These are phyloP conservation scores for Apamea crenata DNA, from an alignment of 2,888 invertebrate genomes.

Conservation along the genomic window DNA sequence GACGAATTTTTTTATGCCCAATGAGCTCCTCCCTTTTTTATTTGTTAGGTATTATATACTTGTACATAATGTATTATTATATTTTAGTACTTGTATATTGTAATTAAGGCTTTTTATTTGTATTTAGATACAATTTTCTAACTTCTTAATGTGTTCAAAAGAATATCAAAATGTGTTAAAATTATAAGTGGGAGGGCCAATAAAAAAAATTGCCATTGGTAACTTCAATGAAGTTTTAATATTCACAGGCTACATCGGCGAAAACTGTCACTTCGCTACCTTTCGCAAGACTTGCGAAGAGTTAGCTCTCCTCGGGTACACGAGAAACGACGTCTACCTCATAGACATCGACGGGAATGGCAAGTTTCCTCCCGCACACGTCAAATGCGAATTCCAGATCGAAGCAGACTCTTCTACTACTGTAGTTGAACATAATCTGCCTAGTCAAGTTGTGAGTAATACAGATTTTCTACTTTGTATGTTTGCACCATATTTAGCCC, in stretches of 20 bases:
- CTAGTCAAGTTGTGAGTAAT: conserved; percentile 94
- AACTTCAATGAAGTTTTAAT: background rate
- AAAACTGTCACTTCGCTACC: conserved; percentile 98
- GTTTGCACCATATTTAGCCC: background rate
- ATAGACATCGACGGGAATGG: conserved; percentile 99
- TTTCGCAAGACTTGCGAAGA: conserved; percentile 98
- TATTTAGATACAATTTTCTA: background rate
- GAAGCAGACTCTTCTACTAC: conserved; percentile 96
- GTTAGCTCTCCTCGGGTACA: conserved; percentile 96
- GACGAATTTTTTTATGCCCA: too few relatives aligned
- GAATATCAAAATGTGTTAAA: background rate
- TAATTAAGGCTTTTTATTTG: too few relatives aligned
- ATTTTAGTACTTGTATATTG: too few relatives aligned
- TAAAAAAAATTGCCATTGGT: background rate
- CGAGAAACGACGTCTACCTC: conserved; percentile 96
- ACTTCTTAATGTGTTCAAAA: background rate
- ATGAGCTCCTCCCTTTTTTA: too few relatives aligned
- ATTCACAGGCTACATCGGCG: conserved; percentile 94
- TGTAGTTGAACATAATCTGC: conserved; percentile 97
- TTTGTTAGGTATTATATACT: too few relatives aligned
- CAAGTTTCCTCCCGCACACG: conserved; percentile 96
- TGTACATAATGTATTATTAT: too few relatives aligned
- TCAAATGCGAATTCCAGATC: conserved; percentile 97
- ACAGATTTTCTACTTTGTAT: background rate
- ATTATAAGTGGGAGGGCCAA: background rate